Percentiles rank a stretch among this genome's conserved stretches.
Conservation (phyloP, 2,797 vertebrate genomes). For the Myripristis jacobus region DNA sequence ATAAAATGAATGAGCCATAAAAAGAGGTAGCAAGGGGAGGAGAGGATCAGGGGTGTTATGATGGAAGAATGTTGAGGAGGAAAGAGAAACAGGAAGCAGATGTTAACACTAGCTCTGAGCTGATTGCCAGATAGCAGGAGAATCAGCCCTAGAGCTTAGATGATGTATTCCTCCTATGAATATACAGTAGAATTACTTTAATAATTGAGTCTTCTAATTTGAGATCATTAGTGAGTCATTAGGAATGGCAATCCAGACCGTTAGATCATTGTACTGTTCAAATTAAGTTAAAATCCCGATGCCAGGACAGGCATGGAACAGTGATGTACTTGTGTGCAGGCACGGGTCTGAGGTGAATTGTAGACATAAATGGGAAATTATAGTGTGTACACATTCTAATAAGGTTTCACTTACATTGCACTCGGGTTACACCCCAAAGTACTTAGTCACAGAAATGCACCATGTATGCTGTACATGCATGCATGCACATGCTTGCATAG, state of each 20-base stretch:
- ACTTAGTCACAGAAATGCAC: conserved; percentile 24
- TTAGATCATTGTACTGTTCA: conserved; percentile 63
- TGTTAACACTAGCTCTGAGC: conserved; percentile 20
- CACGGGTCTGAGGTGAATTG: conserved; percentile 71
- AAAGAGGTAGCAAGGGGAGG: not conserved
- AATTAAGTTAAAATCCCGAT: conserved; percentile 73
- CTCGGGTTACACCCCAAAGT: conserved; percentile 29
- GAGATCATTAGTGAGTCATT: conserved; percentile 71
- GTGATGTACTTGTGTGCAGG: conserved; percentile 64
- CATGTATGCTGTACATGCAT: not conserved
- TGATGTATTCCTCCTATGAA: conserved; percentile 38
- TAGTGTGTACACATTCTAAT: conserved; percentile 59
- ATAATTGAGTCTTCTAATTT: conserved; percentile 69
- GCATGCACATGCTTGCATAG: not conserved
- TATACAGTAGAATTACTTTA: conserved; percentile 63
- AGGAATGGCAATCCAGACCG: conserved; percentile 67
- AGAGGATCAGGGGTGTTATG: not conserved
- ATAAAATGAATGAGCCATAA: not conserved
- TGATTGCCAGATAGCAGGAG: not conserved
- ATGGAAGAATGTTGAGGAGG: not conserved
- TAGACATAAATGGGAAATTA: conserved; percentile 71
- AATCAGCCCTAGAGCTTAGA: conserved; percentile 12
- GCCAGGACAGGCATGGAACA: conserved; percentile 57
- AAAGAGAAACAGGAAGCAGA: not conserved
- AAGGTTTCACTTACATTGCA: conserved; percentile 37